Evolutionary conservation across 2,797 vertebrate genomes (phyloP), one percentile per base, ranked within the genome.

Genomic region (Falco peregrinus): DNA sequence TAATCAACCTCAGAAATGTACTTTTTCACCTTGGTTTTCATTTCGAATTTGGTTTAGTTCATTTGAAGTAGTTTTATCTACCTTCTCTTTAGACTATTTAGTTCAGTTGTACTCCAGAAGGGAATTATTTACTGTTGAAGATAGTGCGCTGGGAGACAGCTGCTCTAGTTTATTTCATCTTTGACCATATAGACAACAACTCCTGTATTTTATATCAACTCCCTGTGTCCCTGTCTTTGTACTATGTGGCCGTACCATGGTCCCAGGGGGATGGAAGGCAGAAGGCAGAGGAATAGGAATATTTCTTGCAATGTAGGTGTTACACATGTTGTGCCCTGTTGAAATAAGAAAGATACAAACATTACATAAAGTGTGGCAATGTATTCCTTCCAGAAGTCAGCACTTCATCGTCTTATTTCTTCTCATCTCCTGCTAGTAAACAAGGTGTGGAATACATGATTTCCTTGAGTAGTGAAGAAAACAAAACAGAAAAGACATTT

Each of bases 261-360:
- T 5, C 15, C 13, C 17, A 33, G 8, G 8, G 1, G 12, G 7
- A 68, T 33, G 12, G 6, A 6, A 2, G 9, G 3, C 2, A 0
- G 16, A 28, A 84, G 29, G 17, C 5, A 75, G 24, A 63, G 6
- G 16, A 68, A 53, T 13, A 63, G 29, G 77, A 59, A 15, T 6
- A 15, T 22, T 31, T 71, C 28, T 31, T 75, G 15, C 2, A 71
- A 6, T 33, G 47, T 16, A 21, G 5, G 3, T 20, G 4, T 33
- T 71, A 75, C 3, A 11, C 4, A 25, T 47, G 35, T 68, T 78
- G 20, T 65, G 15, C 2, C 33, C 20, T 20, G 10, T 21, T 86
- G 48, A 83, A 35, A 31, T 48, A 69, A 70, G 16, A 73, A 89
- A 48, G 35, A 39, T 37, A 9, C 21, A 89, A 35, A 29, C 7